Conservation (phyloP, 1,140 invertebrate genomes). For the Lanistes nyassanus region DNA sequence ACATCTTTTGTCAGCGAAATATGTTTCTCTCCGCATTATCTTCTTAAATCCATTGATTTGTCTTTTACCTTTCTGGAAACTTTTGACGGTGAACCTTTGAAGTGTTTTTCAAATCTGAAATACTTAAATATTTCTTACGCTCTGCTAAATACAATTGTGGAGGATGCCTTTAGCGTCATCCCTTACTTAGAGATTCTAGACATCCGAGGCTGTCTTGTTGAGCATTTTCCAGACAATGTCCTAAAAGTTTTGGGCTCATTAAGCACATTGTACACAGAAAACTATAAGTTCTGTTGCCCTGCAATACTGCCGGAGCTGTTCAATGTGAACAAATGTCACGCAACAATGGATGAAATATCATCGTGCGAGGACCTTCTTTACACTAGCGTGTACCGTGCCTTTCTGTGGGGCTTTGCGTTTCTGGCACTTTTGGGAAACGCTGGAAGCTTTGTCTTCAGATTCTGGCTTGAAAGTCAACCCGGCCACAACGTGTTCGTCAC, state of each 20-base stretch:
- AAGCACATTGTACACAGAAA: slow-evolving; percentile 20
- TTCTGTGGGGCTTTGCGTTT: slow-evolving; percentile 44
- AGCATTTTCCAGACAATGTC: slow-evolving; percentile 18
- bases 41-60: background rate
- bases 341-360: slow-evolving; percentile 35
- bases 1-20: background rate
- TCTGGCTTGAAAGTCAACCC: slow-evolving; percentile 3
- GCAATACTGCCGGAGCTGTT: slow-evolving; percentile 1
- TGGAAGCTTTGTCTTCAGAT: slow-evolving; percentile 31
- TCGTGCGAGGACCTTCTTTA: slow-evolving; percentile 39
- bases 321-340: slow-evolving; percentile 31
- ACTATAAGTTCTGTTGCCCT: slow-evolving; percentile 36
- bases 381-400: slow-evolving; percentile 30
- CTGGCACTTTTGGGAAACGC: slow-evolving; percentile 39
- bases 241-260: slow-evolving; percentile 30
- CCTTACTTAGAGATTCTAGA: slow-evolving; percentile 33
- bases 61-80: slow-evolving; percentile 20
- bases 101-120: slow-evolving; percentile 10
- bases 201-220: slow-evolving; percentile 23
- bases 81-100: slow-evolving; percentile 27
- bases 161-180: slow-evolving; percentile 33
- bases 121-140: slow-evolving; percentile 33
- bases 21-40: background rate
- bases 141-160: slow-evolving; percentile 26
- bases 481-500: slow-evolving; percentile 40